Conservation (phyloP, 1,140 invertebrate species). For the Anoplophora glabripennis region DNA sequence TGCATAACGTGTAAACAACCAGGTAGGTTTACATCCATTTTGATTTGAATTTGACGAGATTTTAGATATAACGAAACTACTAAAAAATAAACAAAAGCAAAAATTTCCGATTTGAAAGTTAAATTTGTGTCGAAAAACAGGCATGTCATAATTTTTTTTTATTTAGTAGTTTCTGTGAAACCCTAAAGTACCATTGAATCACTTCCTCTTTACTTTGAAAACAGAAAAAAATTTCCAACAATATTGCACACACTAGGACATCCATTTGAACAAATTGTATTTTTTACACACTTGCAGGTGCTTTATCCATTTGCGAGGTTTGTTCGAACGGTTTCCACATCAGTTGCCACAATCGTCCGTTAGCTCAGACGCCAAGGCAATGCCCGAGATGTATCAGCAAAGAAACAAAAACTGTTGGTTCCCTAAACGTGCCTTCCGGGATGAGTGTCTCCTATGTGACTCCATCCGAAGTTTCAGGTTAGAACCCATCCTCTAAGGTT, state of each 20-base stretch:
- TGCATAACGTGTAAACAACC: constrained; percentile 53
- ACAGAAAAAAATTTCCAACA: too few relatives aligned
- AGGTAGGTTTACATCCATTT: constrained; percentile 38
- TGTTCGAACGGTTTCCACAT: constrained; percentile 55
- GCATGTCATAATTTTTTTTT: too few relatives aligned
- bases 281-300: constrained; percentile 41
- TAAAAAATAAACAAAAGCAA: too few relatives aligned
- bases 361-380: constrained; percentile 38
- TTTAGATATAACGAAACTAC: background rate
- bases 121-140: too few relatives aligned
- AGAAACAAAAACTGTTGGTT: constrained; percentile 33
- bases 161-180: too few relatives aligned
- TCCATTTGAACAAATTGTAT: too few relatives aligned
- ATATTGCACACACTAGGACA: too few relatives aligned
- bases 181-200: too few relatives aligned
- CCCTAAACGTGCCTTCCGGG: constrained; percentile 34
- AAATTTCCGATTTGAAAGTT: too few relatives aligned
- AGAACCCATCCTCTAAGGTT: constrained; percentile 17
- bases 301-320: constrained; percentile 51
- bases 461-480: constrained; percentile 39
- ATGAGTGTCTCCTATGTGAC: constrained; percentile 41
- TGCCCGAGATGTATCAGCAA: constrained; percentile 44
- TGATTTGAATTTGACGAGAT: background rate
- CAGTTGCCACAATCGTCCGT: constrained; percentile 52
- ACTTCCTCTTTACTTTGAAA: too few relatives aligned